Conservation (phyloP, 2,113 vertebrate genomes). For the Eulemur macaco region DNA sequence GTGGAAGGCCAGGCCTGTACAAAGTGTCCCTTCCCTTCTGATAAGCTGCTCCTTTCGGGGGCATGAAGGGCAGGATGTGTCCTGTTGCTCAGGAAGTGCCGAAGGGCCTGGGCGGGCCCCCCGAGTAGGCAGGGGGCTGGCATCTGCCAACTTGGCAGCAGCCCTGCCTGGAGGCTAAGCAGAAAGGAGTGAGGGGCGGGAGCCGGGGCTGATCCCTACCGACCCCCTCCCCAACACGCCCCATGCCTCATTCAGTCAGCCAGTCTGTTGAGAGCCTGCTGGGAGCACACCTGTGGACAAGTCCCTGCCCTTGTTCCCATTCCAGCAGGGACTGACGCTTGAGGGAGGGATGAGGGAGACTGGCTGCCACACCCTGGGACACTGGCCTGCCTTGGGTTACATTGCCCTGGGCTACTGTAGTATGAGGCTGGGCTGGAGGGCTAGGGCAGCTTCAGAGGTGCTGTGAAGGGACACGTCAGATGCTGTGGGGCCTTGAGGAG, state of each 20-base stretch:
- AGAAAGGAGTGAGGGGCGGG: neutral
- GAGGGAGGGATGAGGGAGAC: neutral
- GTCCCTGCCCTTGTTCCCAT: neutral
- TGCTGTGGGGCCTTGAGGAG: neutral
- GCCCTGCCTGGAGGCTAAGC: neutral
- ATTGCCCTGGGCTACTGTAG: neutral
- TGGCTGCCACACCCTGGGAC: neutral
- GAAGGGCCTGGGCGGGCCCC: neutral
- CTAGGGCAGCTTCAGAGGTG: neutral
- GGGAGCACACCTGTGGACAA: neutral
- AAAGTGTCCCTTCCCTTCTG: slow-evolving; percentile 8
- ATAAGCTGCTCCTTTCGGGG: neutral
- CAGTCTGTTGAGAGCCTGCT: neutral
- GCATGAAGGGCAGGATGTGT: neutral
- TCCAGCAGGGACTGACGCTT: neutral
- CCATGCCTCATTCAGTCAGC: neutral
- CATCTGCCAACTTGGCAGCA: neutral
- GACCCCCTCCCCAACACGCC: fast-evolving
- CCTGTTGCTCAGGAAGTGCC: slow-evolving; percentile 17
- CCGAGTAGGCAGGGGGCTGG: neutral
- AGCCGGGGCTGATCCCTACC: too few species aligned
- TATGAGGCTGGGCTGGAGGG: neutral
- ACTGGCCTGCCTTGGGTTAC: neutral
- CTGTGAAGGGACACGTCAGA: neutral
- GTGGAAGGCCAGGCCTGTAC: neutral